Evolutionary conservation across 2,113 vertebrate genomes (phyloP).

Genomic region (Podarcis raffonei): DNA sequence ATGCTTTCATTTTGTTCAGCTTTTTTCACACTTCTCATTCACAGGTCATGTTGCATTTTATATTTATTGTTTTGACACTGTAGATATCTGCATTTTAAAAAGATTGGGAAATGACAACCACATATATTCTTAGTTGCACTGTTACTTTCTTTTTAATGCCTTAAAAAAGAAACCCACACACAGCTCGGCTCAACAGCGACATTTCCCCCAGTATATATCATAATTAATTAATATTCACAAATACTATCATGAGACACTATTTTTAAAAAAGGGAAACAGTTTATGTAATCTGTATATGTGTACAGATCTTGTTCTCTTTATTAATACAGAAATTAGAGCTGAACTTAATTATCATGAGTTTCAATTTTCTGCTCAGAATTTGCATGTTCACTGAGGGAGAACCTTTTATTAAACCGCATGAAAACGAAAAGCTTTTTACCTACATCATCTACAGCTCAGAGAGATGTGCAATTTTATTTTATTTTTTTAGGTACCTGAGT

Average conservation of each 20-base stretch:
- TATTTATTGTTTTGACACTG: slow-evolving; percentile 60
- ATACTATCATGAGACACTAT: neutral
- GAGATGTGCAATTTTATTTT: no score
- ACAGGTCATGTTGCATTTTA: slow-evolving; percentile 53
- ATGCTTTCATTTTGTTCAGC: slow-evolving; percentile 67
- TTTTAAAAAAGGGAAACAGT: slow-evolving; percentile 7
- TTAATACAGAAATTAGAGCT: neutral
- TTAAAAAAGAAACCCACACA: slow-evolving; percentile 42
- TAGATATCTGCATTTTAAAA: slow-evolving; percentile 66
- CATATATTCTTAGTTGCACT: slow-evolving; percentile 58
- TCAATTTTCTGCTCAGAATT: neutral
- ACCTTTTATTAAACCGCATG: neutral
- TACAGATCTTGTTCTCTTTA: neutral
- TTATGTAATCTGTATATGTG: neutral
- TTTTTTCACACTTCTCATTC: slow-evolving; percentile 64
- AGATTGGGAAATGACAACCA: slow-evolving; percentile 61
- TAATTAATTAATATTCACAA: slow-evolving; percentile 32
- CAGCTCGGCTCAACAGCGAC: slow-evolving; percentile 29
- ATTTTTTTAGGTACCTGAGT: neutral
- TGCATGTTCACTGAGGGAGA: neutral
- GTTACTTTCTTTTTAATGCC: slow-evolving; percentile 55
- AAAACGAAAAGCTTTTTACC: neutral
- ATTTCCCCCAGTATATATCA: slow-evolving; percentile 19
- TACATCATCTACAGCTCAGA: neutral
- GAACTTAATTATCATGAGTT: neutral